Conservation (phyloP, 2,113 vertebrate species). For the Austrofundulus limnaeus region DNA sequence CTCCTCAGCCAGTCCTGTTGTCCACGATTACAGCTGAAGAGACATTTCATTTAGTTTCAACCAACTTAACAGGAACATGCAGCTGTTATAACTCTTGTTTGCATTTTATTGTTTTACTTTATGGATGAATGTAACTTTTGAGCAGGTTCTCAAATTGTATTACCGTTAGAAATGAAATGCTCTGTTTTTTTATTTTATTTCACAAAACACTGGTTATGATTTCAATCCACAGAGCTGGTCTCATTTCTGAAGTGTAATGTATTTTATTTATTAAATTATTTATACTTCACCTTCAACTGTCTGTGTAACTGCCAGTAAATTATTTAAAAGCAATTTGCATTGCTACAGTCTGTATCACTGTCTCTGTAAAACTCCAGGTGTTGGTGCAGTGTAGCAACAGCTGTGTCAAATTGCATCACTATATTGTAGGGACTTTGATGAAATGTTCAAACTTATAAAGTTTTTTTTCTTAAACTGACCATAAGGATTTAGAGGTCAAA, state of each 20-base stretch:
- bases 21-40: constrained; percentile 61
- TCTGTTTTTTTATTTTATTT: constrained; percentile 57
- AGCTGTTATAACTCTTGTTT: background rate
- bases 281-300: too few species aligned
- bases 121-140: background rate
- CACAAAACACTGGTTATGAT: constrained; percentile 24
- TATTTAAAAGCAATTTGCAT: too few species aligned
- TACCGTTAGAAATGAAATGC: background rate
- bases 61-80: background rate
- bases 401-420: too few species aligned
- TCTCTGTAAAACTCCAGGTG: too few species aligned
- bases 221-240: constrained; percentile 57
- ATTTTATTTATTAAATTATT: constrained; percentile 55
- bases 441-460: too few species aligned
- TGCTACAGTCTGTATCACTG: too few species aligned
- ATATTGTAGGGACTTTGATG: too few species aligned
- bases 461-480: too few species aligned
- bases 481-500: too few species aligned
- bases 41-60: too few species aligned
- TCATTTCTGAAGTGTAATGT: constrained; percentile 37
- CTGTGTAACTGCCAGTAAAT: too few species aligned
- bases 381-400: too few species aligned
- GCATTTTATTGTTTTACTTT: constrained; percentile 12
- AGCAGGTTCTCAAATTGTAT: background rate
- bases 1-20: constrained; percentile 78